phyloP scores from a whole-genome alignment of 2,888 invertebrate genomes.

The Eucera pruinosa region DNA sequence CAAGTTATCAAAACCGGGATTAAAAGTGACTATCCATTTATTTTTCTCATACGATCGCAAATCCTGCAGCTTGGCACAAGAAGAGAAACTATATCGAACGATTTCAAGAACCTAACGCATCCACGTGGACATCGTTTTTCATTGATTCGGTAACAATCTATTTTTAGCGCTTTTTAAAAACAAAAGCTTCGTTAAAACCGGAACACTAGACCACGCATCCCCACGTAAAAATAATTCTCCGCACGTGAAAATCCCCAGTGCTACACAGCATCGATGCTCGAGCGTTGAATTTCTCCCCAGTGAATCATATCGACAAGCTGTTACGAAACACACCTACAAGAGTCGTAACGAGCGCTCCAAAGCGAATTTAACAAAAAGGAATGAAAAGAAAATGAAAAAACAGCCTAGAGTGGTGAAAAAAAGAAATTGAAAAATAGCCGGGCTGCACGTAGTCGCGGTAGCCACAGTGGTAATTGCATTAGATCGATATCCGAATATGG shows the following conservation, averaged over 20 bases:
- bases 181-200: not conserved
- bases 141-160: no score
- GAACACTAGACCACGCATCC: not conserved
- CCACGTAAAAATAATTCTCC: not conserved
- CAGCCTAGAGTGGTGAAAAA: not conserved
- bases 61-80: not conserved
- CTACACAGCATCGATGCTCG: not conserved
- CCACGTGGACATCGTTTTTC: no score
- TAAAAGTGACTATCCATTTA: no score
- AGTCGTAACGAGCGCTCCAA: conserved; percentile 13
- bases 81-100: no score
- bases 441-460: conserved; percentile 53
- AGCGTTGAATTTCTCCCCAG: conserved; percentile 23
- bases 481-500: conserved; percentile 72
- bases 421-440: conserved; percentile 1
- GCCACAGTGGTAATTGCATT: conserved; percentile 61
- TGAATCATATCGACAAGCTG: not conserved
- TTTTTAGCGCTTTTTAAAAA: not conserved
- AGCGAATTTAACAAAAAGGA: conserved; percentile 2
- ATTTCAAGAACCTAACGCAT: no score
- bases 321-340: not conserved
- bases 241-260: not conserved
- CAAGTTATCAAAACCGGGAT: no score
- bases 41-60: not conserved
- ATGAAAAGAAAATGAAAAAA: not conserved